Conservation (phyloP, 2,113 vertebrate genomes). For the Anolis sagrei region DNA sequence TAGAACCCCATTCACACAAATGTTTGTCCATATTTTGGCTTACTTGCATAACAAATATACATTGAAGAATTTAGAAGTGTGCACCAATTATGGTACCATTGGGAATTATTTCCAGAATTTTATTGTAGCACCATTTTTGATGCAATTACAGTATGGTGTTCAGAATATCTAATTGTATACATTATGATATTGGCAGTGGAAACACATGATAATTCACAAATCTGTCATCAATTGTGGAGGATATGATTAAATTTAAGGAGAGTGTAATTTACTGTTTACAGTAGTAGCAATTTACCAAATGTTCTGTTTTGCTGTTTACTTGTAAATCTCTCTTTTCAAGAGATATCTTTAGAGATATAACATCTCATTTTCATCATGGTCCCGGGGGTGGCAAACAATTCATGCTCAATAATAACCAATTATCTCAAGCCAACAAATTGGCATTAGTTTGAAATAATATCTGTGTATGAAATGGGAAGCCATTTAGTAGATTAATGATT, state of each 20-base stretch:
- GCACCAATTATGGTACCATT: background rate
- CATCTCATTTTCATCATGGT: slow-evolving; percentile 58
- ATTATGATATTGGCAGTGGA: slow-evolving; percentile 8
- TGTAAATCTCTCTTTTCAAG: slow-evolving; percentile 56
- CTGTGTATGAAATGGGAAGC: slow-evolving; percentile 60
- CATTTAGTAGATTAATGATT: slow-evolving; percentile 60
- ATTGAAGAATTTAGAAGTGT: background rate
- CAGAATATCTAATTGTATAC: background rate
- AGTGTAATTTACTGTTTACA: slow-evolving; percentile 37
- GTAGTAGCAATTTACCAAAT: slow-evolving; percentile 61
- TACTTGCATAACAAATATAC: background rate
- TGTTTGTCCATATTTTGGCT: background rate
- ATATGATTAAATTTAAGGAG: slow-evolving; percentile 50
- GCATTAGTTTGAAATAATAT: slow-evolving; percentile 63
- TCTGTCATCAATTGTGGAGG: slow-evolving; percentile 4
- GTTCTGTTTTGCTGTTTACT: slow-evolving; percentile 60
- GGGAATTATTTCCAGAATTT: background rate
- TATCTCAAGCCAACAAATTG: slow-evolving; percentile 65
- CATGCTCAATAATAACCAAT: slow-evolving; percentile 53
- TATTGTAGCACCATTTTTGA: background rate
- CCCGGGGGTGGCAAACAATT: slow-evolving; percentile 45
- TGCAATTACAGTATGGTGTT: background rate
- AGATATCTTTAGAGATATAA: slow-evolving; percentile 47
- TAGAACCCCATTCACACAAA: background rate
- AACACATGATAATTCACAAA: background rate